A percentile compares a stretch with the other conserved stretches of the same genome.
phyloP scores from a whole-genome alignment of 2,888 invertebrate genomes.

The Entomobrya proxima region DNA sequence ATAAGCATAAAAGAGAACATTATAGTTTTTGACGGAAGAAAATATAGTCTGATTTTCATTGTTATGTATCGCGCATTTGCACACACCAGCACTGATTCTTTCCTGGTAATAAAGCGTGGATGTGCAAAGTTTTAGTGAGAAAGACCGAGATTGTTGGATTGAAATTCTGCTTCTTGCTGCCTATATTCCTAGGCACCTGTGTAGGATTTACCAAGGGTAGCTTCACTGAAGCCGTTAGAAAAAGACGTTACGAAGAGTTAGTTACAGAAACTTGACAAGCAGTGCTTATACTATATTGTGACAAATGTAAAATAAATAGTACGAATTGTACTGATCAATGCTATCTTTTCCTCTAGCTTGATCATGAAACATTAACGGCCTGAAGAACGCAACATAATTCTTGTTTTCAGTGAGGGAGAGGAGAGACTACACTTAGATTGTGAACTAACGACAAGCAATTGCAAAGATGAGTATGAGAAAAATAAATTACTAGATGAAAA shows the following conservation, averaged over 20 bases:
- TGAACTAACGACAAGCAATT: not conserved
- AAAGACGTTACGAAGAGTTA: too few relatives aligned
- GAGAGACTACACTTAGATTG: constrained; percentile 51
- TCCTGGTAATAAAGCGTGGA: constrained; percentile 21
- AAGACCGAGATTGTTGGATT: constrained; percentile 58
- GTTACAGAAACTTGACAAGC: constrained; percentile 4
- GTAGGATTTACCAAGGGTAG: constrained; percentile 60
- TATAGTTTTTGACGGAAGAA: not conserved
- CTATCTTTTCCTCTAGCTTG: constrained; percentile 11
- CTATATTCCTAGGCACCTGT: constrained; percentile 41
- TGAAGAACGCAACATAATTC: constrained; percentile 37
- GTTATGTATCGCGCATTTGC: not conserved
- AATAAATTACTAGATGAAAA: constrained; percentile 18
- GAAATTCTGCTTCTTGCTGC: constrained; percentile 58
- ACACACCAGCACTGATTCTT: constrained; percentile 1
- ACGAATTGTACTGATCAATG: constrained; percentile 42
- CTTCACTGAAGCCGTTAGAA: constrained; percentile 63
- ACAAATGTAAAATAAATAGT: not conserved
- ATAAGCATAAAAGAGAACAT: not conserved
- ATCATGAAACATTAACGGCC: constrained; percentile 57
- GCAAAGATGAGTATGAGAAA: constrained; percentile 5
- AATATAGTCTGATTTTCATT: constrained; percentile 37
- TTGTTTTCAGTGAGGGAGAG: constrained; percentile 52
- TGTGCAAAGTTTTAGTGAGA: not conserved
- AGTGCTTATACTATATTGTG: constrained; percentile 37